Evolutionary conservation across 2,113 vertebrate genomes (phyloP), one percentile per base, ranked within the genome.

Genomic region (Lampris incognitus): DNA sequence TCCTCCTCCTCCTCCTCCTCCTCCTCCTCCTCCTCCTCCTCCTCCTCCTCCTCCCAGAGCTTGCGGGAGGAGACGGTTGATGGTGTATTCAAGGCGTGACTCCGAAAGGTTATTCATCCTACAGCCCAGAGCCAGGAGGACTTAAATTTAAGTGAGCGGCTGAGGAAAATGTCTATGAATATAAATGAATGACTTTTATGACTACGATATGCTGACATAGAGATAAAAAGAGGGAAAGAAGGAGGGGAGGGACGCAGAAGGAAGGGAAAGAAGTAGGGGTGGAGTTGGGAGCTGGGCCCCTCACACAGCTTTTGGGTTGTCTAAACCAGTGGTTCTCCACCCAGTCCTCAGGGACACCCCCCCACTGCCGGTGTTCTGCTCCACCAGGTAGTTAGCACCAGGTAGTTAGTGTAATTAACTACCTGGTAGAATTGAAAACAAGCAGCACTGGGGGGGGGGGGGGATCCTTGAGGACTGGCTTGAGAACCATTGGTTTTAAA

Each of bases 21-120:
- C 64, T 87, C 82, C 84, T 52, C 74, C 76, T 24, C 24, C 24
- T 24, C 24, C 24, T 24, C 24, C 87, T 87, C 71, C 64, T 87
- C 82, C 84, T 52, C 81, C 87, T 87, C 71, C 64, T 87, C 82
- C 84, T 52, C 74, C 76, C 55, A 81, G 82, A 87, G 89, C 89
- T 76, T 87, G 76, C 48, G 79, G 89, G 88, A 90, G 85, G 85
- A 90, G 88, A 90, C 86, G 85, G 79, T 92, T 90, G 76, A 86
- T 80, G 73, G 75, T 80, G 85, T 86, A 58, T 90, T 82, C 88
- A 85, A 91, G 90, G 89, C 89, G 90, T 90, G 89, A 91, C 90
- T 88, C 88, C 81, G 24, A 89, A 83, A 91, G 84, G 81, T 89
- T 88, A 91, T 91, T 89, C 83, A 75, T 84, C 87, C 76, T 75